phyloP scores from a whole-genome alignment of 2,888 invertebrate genomes.

The Amphipoea oculea region DNA sequence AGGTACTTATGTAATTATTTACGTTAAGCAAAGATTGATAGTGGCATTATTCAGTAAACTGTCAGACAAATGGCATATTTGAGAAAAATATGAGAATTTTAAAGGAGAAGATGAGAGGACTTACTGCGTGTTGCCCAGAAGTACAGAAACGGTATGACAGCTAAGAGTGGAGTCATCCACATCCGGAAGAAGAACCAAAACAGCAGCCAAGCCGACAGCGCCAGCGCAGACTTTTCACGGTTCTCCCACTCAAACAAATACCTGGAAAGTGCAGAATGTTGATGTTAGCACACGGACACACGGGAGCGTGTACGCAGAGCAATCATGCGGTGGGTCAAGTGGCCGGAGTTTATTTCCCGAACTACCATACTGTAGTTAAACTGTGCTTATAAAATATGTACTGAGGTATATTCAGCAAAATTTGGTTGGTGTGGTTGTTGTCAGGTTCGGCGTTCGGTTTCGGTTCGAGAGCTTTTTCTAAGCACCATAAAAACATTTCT shows the following conservation, averaged over 20 bases:
- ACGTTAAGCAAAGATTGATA: not conserved
- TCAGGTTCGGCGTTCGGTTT: not conserved
- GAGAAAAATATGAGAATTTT: too few species aligned
- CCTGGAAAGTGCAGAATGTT: conserved; percentile 66
- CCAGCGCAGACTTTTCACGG: conserved; percentile 80
- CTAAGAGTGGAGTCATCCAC: conserved; percentile 85
- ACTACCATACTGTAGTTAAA: not conserved
- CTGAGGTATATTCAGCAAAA: not conserved
- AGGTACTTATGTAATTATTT: not conserved
- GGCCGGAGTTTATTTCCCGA: not conserved
- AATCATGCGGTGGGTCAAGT: not conserved
- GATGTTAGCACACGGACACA: too few species aligned
- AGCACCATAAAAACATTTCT: not conserved
- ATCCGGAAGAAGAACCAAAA: conserved; percentile 85
- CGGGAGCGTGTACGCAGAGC: not conserved
- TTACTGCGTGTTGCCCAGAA: conserved; percentile 81
- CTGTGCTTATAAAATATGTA: not conserved
- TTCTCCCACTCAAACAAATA: conserved; percentile 86
- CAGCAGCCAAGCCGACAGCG: conserved; percentile 79
- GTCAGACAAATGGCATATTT: not conserved
- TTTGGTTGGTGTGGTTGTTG: not conserved
- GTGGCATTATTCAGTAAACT: not conserved
- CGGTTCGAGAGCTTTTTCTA: not conserved
- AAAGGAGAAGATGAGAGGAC: conserved; percentile 54
- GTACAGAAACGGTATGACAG: conserved; percentile 80